Evolutionary conservation across 2,888 invertebrate species (phyloP), one percentile per base, ranked within the genome.

Genomic region (Hyppa rectilinea): DNA sequence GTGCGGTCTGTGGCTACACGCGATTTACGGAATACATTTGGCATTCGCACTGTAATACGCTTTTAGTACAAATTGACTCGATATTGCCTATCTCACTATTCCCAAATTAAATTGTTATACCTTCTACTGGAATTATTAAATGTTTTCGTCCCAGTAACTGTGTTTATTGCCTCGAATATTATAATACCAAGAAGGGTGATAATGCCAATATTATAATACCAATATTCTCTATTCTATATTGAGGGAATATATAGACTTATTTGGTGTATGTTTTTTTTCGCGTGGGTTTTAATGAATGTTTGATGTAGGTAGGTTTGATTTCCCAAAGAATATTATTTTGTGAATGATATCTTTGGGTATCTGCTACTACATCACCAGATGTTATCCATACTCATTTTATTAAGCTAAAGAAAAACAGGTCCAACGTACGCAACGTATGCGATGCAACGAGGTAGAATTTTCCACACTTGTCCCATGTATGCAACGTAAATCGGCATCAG

Each of bases 21-120:
- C 79, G 78, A 81, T 77, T 83, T 84, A 72, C 80, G 61, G 78
- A 73, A 80, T 80, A 85, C 84, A 86, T 83, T 85, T 75, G 62
- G 69, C 68, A 75, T 85, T 81, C 67, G 60, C 71, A 71, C 55
- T 74, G 60, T 67, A 62, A 65, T 73, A 75, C 67, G 85, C 81
- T 84, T 84, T 85, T 79, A 76, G 82, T 81, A 80, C 77, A 81
- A 84, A 83, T 82, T 82, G 78, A 81, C 72, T 78, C 63, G 75
- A 75, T 72, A 82, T 81, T 80, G 74, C 69, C 38, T 49, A 64
- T 61, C 53, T 60, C 70, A 83, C 59, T 61, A n/a, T 50, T 69
- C 29, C 10, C 26, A 55, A 75, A 78, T 70, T 62, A 65, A 66
- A 36, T 71, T 58, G 50, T 60, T 55, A 71, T 47, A n/a, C 12